Conservation (phyloP, 2,888 invertebrate genomes). For the Odontocolon sp. region DNA sequence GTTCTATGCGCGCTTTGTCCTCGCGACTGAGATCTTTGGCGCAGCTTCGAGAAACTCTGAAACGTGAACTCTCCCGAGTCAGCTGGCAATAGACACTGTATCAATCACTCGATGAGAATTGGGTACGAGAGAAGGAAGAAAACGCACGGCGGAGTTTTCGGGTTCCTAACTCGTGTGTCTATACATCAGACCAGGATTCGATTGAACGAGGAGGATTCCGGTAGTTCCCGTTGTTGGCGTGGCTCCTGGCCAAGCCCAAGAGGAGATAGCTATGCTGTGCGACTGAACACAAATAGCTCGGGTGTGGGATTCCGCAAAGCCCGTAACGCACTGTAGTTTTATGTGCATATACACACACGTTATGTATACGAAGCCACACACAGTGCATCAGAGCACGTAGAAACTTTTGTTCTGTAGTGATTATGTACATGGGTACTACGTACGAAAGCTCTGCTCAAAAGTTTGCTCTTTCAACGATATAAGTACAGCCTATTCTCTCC, state of each 20-base stretch:
- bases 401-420: slow-evolving; percentile 25
- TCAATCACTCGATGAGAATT: slow-evolving; percentile 38
- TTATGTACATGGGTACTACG: too few species aligned
- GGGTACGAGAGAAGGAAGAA: background rate
- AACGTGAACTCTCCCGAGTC: background rate
- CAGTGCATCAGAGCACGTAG: background rate
- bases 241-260: slow-evolving; percentile 44
- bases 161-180: background rate
- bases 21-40: background rate
- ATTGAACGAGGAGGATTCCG: slow-evolving; percentile 17
- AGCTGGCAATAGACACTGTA: slow-evolving; percentile 13
- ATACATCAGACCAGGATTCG: slow-evolving; percentile 16
- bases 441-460: slow-evolving; percentile 17
- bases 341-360: background rate
- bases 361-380: too few species aligned
- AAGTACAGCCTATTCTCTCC: too few species aligned
- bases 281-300: too few species aligned
- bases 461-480: slow-evolving; percentile 21
- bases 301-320: slow-evolving; percentile 11
- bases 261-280: slow-evolving; percentile 8
- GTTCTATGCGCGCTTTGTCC: too few species aligned
- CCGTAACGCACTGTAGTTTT: slow-evolving; percentile 7
- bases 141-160: slow-evolving; percentile 17
- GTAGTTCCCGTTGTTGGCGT: background rate
- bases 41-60: background rate